Evolutionary conservation across 2,797 vertebrate genomes (phyloP).

Genomic region (Cynopterus sphinx): DNA sequence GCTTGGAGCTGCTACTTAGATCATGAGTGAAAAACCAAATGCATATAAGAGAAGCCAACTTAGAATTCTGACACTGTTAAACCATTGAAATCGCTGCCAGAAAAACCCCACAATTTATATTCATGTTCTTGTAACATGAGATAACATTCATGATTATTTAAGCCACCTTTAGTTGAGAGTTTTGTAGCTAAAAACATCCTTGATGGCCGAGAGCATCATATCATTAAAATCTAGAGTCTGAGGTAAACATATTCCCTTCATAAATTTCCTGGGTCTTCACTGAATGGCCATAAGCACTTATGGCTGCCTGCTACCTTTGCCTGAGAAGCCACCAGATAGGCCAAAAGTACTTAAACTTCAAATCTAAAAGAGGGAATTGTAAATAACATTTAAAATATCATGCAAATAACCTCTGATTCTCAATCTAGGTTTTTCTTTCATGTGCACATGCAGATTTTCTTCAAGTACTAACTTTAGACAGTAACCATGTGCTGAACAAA

Average conservation of each 20-base stretch:
- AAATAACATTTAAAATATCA: background rate
- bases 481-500: background rate
- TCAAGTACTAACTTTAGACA: background rate
- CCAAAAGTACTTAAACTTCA: background rate
- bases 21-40: background rate
- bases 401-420: background rate
- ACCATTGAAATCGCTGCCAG: background rate
- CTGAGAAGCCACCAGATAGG: background rate
- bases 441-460: background rate
- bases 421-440: slow-evolving; percentile 10
- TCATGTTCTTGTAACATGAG: background rate
- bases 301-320: too few relatives aligned
- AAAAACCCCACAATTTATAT: background rate
- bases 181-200: background rate
- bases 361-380: background rate
- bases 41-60: background rate
- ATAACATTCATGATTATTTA: background rate
- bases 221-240: background rate
- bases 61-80: background rate
- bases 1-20: background rate
- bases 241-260: background rate
- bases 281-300: background rate
- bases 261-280: background rate
- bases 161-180: background rate
- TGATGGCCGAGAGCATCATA: background rate